A percentile compares a stretch with the other conserved stretches of the same genome.
Conservation (phyloP, 2,888 invertebrate genomes). For the Ectemnius cavifrons region DNA sequence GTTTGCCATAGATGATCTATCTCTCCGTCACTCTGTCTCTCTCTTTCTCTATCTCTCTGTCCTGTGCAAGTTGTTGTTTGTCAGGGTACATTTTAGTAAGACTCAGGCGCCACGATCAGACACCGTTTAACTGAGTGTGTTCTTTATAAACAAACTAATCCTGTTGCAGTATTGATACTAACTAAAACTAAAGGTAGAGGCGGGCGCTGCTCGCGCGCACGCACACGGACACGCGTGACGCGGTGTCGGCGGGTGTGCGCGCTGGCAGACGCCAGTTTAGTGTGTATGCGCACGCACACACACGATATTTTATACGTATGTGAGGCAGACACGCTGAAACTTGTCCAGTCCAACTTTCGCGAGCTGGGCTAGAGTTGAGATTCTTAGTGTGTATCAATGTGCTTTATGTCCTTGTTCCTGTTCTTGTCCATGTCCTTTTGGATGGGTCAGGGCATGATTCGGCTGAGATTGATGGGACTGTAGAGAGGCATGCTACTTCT, state of each 20-base stretch:
- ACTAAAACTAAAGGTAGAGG: conserved; percentile 63
- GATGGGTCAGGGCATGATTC: conserved; percentile 78
- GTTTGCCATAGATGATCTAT: background rate
- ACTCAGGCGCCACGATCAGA: conserved; percentile 71
- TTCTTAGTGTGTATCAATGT: conserved; percentile 78
- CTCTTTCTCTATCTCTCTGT: conserved; percentile 2
- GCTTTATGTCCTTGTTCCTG: conserved; percentile 78
- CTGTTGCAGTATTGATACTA: conserved; percentile 74
- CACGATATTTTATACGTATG: conserved; percentile 29
- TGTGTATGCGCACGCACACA: conserved; percentile 50
- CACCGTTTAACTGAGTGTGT: conserved; percentile 67
- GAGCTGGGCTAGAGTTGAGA: conserved; percentile 72
- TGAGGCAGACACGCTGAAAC: conserved; percentile 59
- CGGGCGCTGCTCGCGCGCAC: conserved; percentile 48
- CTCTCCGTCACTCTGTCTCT: background rate
- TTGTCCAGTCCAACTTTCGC: conserved; percentile 66
- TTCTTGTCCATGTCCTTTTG: conserved; percentile 77
- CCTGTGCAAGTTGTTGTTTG: background rate
- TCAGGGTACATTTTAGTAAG: conserved; percentile 70
- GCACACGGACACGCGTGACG: conserved; percentile 33
- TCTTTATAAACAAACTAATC: conserved; percentile 68
- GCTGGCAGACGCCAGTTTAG: conserved; percentile 36
- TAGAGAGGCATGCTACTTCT: conserved; percentile 78
- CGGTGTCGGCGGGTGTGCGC: conserved; percentile 42
- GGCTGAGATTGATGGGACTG: conserved; percentile 77